These are phyloP conservation scores for Phenacoccus solenopsis DNA, from an alignment of 1,140 invertebrate genomes.

Conservation along the genomic window DNA sequence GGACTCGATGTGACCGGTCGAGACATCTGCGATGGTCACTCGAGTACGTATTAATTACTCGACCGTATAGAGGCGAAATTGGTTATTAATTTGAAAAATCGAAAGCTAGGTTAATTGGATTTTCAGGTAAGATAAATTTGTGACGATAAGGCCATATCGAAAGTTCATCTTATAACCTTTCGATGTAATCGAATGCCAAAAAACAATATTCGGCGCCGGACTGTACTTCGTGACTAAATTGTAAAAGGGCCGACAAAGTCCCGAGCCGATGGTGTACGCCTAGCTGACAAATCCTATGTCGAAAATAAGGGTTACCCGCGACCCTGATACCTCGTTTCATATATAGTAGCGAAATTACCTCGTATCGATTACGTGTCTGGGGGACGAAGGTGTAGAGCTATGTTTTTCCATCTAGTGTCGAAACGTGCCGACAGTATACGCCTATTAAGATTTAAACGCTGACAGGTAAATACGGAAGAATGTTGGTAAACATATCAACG, in stretches of 20 bases:
- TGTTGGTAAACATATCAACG: not conserved
- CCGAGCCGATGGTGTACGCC: no score
- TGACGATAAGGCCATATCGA: not conserved
- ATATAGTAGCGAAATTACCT: no score
- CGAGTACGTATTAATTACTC: not conserved
- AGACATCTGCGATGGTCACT: no score
- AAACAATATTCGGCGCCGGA: not conserved
- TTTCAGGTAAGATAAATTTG: not conserved
- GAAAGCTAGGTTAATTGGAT: not conserved
- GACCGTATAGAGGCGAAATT: no score
- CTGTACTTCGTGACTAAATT: not conserved
- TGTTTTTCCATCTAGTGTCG: not conserved
- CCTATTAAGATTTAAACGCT: not conserved
- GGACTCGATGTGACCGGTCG: no score
- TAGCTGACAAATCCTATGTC: no score
- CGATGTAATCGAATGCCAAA: not conserved
- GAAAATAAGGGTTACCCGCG: no score
- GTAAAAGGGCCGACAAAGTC: no score
- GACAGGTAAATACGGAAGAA: not conserved
- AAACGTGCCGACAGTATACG: not conserved
- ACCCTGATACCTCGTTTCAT: no score
- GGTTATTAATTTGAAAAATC: not conserved
- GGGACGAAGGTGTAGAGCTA: not conserved
- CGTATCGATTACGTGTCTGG: not conserved
- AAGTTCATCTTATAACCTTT: not conserved